Evolutionary conservation across 2,113 vertebrate species (phyloP).

Genomic region (Macheiramphus alcinus): DNA sequence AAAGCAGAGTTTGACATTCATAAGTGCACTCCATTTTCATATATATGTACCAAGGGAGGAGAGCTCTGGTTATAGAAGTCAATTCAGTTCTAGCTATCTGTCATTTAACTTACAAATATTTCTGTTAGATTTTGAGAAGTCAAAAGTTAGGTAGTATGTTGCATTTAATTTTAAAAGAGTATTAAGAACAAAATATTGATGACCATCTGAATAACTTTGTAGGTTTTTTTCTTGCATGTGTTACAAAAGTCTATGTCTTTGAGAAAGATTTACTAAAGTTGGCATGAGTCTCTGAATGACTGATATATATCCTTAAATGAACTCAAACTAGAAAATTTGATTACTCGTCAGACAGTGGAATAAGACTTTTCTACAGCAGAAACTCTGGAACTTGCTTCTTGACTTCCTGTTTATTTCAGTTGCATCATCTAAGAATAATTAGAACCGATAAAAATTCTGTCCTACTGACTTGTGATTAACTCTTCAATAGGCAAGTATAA

Average conservation of each 20-base stretch:
- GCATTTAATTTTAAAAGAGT: neutral
- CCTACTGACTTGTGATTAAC: neutral
- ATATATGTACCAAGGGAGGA: neutral
- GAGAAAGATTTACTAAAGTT: neutral
- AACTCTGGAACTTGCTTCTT: neutral
- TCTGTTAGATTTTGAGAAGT: neutral
- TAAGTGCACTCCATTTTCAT: conserved; percentile 40
- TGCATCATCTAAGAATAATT: neutral
- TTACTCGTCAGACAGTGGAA: neutral
- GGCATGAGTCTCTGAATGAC: neutral
- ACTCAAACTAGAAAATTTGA: neutral
- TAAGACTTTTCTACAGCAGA: neutral
- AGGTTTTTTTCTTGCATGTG: fast-evolving
- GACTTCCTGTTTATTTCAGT: neutral
- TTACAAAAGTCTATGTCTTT: neutral
- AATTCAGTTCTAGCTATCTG: conserved; percentile 7
- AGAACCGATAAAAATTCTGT: neutral
- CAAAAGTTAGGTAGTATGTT: neutral
- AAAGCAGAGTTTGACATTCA: conserved; percentile 12
- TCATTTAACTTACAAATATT: conserved; percentile 20
- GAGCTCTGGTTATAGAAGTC: neutral
- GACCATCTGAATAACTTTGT: neutral
- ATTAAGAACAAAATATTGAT: neutral
- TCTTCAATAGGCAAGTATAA: neutral
- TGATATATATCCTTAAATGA: neutral